Evolutionary conservation across 2,113 vertebrate genomes (phyloP).

Genomic region (Lethenteron reissneri): DNA sequence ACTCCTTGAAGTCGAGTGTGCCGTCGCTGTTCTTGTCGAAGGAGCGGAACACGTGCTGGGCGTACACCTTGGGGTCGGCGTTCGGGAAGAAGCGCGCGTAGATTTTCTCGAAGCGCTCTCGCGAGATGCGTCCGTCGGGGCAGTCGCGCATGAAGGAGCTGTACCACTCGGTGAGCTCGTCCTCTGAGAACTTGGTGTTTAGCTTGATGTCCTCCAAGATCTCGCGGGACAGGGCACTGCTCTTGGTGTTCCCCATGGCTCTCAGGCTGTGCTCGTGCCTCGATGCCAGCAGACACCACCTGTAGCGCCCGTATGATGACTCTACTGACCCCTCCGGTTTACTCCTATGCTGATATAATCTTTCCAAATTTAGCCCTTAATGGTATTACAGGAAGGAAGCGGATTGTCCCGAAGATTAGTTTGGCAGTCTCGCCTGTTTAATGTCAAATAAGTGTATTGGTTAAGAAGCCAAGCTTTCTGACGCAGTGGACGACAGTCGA

Average conservation of each 20-base stretch:
- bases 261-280: too few species aligned
- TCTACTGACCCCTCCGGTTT: too few species aligned
- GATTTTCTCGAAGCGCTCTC: conserved; percentile 54
- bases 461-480: too few species aligned
- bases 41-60: conserved; percentile 70
- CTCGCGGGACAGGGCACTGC: conserved; percentile 56
- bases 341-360: too few species aligned
- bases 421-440: too few species aligned
- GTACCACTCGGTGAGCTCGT: conserved; percentile 57
- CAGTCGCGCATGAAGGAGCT: conserved; percentile 61
- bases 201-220: conserved; percentile 59
- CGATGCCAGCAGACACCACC: too few species aligned
- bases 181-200: conserved; percentile 43
- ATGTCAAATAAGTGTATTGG: too few species aligned
- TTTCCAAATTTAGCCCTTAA: too few species aligned
- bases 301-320: too few species aligned
- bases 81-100: conserved; percentile 67
- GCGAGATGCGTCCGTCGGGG: conserved; percentile 45
- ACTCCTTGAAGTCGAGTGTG: conserved; percentile 71
- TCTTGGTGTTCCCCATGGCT: conserved; percentile 56
- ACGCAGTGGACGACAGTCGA: too few species aligned
- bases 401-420: too few species aligned
- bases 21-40: conserved; percentile 75
- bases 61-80: conserved; percentile 49
- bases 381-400: too few species aligned